A percentile compares a stretch with the other conserved stretches of the same genome.
Evolutionary conservation across 1,140 invertebrate species (phyloP).

Genomic region (Drosophila pallidifrons): DNA sequence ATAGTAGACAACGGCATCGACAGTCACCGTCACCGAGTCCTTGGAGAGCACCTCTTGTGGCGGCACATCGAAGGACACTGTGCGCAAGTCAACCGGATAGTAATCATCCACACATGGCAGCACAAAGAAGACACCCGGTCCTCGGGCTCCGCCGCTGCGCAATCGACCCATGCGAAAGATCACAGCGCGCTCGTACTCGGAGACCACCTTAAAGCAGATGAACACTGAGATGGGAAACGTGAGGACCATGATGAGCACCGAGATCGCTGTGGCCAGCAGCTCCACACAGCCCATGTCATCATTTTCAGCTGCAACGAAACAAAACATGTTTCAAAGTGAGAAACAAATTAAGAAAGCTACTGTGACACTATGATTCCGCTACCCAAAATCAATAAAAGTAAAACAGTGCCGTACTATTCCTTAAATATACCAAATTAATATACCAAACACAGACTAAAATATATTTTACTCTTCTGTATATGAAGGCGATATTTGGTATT

Average conservation of each 20-base stretch:
- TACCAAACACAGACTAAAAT: too few relatives aligned
- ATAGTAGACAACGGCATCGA: conserved; percentile 97
- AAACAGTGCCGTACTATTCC: too few relatives aligned
- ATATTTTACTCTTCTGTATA: too few relatives aligned
- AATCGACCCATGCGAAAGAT: conserved; percentile 95
- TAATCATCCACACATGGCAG: conserved; percentile 96
- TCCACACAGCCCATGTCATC: conserved; percentile 90
- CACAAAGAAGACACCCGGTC: conserved; percentile 94
- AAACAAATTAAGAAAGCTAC: too few relatives aligned
- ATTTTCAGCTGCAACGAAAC: conserved; percentile 85
- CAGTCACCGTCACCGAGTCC: conserved; percentile 96
- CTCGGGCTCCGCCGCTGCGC: conserved; percentile 86
- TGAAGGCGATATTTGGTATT: too few relatives aligned
- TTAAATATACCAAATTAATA: too few relatives aligned
- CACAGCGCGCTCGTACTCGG: conserved; percentile 94
- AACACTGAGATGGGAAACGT: conserved; percentile 94
- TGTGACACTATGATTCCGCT: too few relatives aligned
- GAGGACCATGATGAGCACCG: conserved; percentile 91
- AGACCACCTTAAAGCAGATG: conserved; percentile 91
- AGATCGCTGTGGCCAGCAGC: conserved; percentile 91
- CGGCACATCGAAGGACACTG: conserved; percentile 87
- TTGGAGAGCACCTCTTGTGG: conserved; percentile 92
- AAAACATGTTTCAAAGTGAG: neutral
- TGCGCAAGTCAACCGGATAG: conserved; percentile 94
- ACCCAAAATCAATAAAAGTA: too few relatives aligned